Evolutionary conservation across 2,113 vertebrate species (phyloP).

Genomic region (Chauna torquata): DNA sequence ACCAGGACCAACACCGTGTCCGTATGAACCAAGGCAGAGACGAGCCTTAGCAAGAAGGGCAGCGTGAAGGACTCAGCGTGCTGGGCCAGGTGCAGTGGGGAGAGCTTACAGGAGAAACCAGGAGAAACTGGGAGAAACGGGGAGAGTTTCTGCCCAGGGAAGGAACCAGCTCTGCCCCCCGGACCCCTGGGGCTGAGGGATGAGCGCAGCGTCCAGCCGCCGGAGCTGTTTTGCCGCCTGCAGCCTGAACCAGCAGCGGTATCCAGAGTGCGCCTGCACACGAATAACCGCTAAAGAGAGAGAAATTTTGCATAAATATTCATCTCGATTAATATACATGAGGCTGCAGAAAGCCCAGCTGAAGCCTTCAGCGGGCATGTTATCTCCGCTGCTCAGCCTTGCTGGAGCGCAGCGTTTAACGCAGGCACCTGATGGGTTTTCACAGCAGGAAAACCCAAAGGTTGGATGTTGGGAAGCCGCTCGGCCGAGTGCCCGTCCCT

Average conservation of each 20-base stretch:
- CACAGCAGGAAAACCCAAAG: background rate
- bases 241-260: background rate
- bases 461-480: background rate
- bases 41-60: background rate
- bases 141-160: rapidly evolving
- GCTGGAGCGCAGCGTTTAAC: background rate
- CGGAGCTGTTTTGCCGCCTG: background rate
- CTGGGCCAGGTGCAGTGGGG: background rate
- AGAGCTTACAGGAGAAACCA: background rate
- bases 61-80: rapidly evolving
- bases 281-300: background rate
- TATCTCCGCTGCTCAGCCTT: background rate
- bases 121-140: background rate
- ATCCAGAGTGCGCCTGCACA: background rate
- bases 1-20: rapidly evolving
- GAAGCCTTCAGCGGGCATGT: background rate
- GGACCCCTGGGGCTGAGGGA: background rate
- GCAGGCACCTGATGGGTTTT: background rate
- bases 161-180: background rate
- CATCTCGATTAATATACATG: constrained; percentile 75
- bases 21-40: rapidly evolving
- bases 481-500: rapidly evolving
- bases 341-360: constrained; percentile 55
- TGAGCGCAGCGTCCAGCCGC: background rate
- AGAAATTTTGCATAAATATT: constrained; percentile 71